phyloP scores from a whole-genome alignment of 2,797 vertebrate genomes.

The Epinephelus malabaricus region DNA sequence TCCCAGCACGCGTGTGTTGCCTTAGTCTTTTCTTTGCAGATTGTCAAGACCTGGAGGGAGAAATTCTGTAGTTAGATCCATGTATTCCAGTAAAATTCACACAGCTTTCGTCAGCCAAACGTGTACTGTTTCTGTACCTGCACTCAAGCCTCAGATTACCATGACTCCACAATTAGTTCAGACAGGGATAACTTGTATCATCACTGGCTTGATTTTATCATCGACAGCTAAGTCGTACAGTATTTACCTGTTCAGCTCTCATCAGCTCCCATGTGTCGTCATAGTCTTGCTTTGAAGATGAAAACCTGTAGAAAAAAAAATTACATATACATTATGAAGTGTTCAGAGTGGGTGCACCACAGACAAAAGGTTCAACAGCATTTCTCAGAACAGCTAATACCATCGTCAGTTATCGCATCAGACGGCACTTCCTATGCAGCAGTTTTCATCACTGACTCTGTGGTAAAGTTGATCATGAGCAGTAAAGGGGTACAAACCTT shows the following conservation, averaged over 20 bases:
- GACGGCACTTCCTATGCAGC: conserved; percentile 87
- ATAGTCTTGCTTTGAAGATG: background rate
- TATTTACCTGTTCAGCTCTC: conserved; percentile 29
- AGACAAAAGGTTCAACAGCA: fast-evolving
- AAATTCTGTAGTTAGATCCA: background rate
- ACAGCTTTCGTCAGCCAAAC: background rate
- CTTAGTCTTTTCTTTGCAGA: too few relatives aligned
- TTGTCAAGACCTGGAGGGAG: background rate
- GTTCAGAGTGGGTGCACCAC: fast-evolving
- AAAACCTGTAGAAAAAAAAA: background rate
- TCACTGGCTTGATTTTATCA: conserved; percentile 68
- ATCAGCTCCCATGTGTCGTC: fast-evolving
- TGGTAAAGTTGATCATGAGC: fast-evolving
- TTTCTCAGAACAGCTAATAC: conserved; percentile 76
- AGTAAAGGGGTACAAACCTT: conserved; percentile 52
- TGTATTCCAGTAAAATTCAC: fast-evolving
- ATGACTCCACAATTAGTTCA: conserved; percentile 81
- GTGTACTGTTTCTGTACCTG: background rate
- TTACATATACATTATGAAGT: fast-evolving
- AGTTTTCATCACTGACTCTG: conserved; percentile 76
- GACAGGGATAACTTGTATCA: conserved; percentile 88
- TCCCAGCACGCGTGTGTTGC: fast-evolving
- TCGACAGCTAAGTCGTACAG: background rate
- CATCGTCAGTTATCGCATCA: conserved; percentile 88
- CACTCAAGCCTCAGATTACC: conserved; percentile 85